Base-by-base conservation (phyloP, 2,888 invertebrate species). In the Blomia tropicalis region DNA sequence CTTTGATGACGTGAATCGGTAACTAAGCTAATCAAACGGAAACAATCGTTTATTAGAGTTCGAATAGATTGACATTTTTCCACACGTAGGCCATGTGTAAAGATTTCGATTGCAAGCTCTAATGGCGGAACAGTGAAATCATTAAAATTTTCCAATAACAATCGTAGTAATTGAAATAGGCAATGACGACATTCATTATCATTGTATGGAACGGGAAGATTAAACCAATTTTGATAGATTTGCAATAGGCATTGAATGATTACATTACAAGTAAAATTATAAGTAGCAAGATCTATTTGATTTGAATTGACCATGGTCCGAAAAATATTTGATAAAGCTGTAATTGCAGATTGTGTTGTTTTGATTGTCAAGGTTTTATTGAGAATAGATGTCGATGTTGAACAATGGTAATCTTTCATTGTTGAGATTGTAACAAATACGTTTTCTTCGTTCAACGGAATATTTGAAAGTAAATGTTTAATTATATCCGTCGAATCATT, bases 181-280 rank as follows among this genome's bases (percentile, higher is more conserved):
- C 23, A 27, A 14, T 56, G 4, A 32, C 56, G 56, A 27, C 56
- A 56, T 19, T 3, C 14, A 22, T 56, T 2, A 2, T 56, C 29
- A 2, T 56, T 56, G 30, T 56, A 56, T 3, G 56, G 30, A 30
- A 14, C 1, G 17, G 25, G 11, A n/a, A 56, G 23, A 56, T 27
- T 3, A 31, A 56, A 56, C 56, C 56, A 56, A 19, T 22, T 2
- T 36, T 30, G n/a, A 19, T 56, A 56, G 17, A 56, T 56, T 30
- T 56, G 56, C 17, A 56, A 25, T 27, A 56, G 11, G 11, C 30
- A 19, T 14, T 3, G 2, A 56, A 56, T 56, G 31, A 27, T 30
- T 56, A 22, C 2, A 56, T 56, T 56, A 2, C 29, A 30, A 27
- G 29, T 32, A 19, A 27, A 14, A 2, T 3, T 11, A 23, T 27